Base-by-base conservation (phyloP, 2,113 vertebrate species). In the Petrocephalus zakoni region DNA sequence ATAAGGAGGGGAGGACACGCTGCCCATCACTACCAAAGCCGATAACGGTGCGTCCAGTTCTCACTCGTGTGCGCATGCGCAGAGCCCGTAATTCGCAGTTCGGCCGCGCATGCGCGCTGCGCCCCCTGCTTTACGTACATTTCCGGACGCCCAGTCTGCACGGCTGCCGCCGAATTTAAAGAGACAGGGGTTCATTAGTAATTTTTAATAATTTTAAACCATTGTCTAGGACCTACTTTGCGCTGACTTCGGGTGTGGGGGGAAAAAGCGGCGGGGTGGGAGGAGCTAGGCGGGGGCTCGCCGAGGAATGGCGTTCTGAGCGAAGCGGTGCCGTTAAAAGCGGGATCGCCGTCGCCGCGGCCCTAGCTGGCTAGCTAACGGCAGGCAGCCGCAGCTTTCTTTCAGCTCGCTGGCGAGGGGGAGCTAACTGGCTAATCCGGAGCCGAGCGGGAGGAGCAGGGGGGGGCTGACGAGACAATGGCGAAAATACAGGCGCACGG, bases 121-220 rank as follows among this genome's bases (percentile, higher is more conserved):
- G 61, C 84, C 89, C 90, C 92, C 92, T 92, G 90, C 93, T 92
- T 93, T 94, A 93, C 49, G 61, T 83, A 78, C 88, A 88, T 93
- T 96, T 96, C 94, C 95, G 95, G 94, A 95, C 95, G 93, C 94
- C 91, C 93, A 94, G 94, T 94, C 91, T 92, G 93, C 91, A 91
- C 92, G 91, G 94, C 95, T 95, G 95, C 95, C 95, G 95, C 95
- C 95, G 95, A 95, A 96, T 96, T 96, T 96, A 96, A 96, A 96
- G 95, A 95, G 95, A 96, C 95, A 96, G 95, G 87, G 95, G 95
- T 85, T 90, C 17, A 78, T 78, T 75, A 75, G 29, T 75, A 37
- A 42, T 75, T 37, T 75, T 92, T 93, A 93, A 92, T 94, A 90
- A 95, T 34, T 93, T 91, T 91, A 90, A 91, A 95, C 94, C 93